A percentile compares a stretch with the other conserved stretches of the same genome.
phyloP scores from a whole-genome alignment of 2,797 vertebrate species.

The Lepilemur septentrionalis region DNA sequence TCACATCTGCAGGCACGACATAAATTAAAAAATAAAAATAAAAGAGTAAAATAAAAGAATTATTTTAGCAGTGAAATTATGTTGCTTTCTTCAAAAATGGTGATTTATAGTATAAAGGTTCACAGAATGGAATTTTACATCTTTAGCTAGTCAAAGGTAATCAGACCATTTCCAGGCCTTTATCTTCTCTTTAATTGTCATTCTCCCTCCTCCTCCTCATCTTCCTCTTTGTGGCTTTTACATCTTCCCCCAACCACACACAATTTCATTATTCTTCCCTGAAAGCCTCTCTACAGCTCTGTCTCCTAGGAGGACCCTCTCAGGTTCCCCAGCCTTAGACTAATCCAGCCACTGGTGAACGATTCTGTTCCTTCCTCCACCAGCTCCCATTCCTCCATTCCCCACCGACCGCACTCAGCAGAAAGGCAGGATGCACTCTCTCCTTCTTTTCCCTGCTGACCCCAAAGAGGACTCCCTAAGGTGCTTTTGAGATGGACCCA shows the following conservation, averaged over 20 bases:
- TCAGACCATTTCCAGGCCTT: not conserved
- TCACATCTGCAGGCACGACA: not conserved
- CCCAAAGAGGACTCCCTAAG: not conserved
- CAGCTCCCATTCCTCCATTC: too few species aligned
- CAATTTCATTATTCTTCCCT: not conserved
- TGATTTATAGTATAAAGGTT: not conserved
- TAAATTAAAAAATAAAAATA: too few species aligned
- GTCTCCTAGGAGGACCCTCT: not conserved
- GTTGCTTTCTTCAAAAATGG: not conserved
- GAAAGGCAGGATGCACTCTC: too few species aligned
- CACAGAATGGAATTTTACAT: not conserved
- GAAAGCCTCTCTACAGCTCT: not conserved
- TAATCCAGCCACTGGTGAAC: not conserved
- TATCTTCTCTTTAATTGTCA: fast-evolving
- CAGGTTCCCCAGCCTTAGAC: not conserved
- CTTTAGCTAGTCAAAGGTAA: not conserved
- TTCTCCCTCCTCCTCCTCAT: not conserved
- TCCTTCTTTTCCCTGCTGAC: not conserved
- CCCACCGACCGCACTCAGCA: not conserved
- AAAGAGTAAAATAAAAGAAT: not conserved
- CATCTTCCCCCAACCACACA: not conserved
- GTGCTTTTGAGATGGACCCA: not conserved
- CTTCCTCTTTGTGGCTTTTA: not conserved
- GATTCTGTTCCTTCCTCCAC: not conserved
- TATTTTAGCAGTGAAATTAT: conserved; percentile 1